A percentile compares a stretch with the other conserved stretches of the same genome.
Conservation (phyloP, 2,797 vertebrate genomes). For the Sciaenops ocellatus region DNA sequence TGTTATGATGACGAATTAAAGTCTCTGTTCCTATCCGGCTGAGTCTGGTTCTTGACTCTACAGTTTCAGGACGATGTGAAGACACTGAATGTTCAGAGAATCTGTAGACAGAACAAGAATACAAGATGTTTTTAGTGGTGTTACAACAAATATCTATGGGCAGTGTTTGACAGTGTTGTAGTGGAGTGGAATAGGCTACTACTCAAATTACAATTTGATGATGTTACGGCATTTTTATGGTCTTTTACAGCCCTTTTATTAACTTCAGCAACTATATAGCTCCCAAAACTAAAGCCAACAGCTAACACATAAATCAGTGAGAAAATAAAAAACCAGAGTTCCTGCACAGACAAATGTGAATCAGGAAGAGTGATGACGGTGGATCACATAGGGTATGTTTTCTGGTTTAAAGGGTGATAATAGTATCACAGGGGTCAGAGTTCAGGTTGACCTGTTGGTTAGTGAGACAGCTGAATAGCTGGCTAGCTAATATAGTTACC, state of each 20-base stretch:
- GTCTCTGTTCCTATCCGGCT: conserved; percentile 1
- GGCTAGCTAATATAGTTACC: not conserved
- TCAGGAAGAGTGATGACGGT: not conserved
- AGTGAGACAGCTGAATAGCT: too few relatives aligned
- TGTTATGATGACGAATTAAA: conserved; percentile 9
- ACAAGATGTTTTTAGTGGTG: not conserved
- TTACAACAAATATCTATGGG: not conserved
- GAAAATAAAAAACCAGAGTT: conserved; percentile 11
- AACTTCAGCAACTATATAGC: conserved; percentile 1
- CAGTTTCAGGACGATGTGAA: conserved; percentile 19
- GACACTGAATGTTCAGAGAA: conserved; percentile 16
- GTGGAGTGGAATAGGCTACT: not conserved
- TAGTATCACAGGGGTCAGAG: not conserved
- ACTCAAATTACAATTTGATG: conserved; percentile 32
- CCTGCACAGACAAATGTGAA: not conserved
- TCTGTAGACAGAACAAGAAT: conserved; percentile 36
- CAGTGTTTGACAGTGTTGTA: not conserved
- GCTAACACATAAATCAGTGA: conserved; percentile 15
- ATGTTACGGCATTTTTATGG: conserved; percentile 23
- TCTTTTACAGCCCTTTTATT: conserved; percentile 10
- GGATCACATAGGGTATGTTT: not conserved
- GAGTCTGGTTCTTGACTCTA: conserved; percentile 17
- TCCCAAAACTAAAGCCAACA: conserved; percentile 9
- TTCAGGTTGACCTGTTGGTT: not conserved
- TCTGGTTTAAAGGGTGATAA: not conserved